Percentiles rank a stretch among this genome's conserved stretches.
Conservation (phyloP, 2,113 vertebrate genomes). For the Emydura subglobosa region DNA sequence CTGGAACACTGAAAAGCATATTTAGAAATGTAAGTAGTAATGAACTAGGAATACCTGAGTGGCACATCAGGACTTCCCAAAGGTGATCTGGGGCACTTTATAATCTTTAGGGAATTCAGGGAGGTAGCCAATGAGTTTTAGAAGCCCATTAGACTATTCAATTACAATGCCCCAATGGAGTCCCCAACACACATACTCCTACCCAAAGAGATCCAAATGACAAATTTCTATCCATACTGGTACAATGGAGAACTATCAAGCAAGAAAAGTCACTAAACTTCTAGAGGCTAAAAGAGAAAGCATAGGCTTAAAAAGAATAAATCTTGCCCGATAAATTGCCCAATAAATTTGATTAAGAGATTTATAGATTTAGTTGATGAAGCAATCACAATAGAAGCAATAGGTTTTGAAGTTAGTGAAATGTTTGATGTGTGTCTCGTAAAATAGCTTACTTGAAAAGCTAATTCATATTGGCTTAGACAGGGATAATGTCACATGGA, state of each 20-base stretch:
- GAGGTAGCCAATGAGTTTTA: rapidly evolving
- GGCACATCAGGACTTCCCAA: background rate
- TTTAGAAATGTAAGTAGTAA: background rate
- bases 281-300: background rate
- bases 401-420: background rate
- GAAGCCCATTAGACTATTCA: rapidly evolving
- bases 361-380: background rate
- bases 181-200: background rate
- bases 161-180: background rate
- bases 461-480: background rate
- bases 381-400: background rate
- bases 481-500: background rate
- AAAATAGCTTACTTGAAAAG: background rate
- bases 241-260: background rate
- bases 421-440: background rate
- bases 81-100: background rate
- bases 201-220: background rate
- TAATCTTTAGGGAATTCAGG: background rate
- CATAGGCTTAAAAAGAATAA: background rate
- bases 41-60: background rate
- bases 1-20: background rate
- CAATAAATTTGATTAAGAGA: background rate
- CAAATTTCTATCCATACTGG: background rate
- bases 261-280: background rate
- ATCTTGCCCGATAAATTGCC: background rate